Percentiles rank a stretch among this genome's conserved stretches.
Conservation (phyloP, 2,888 invertebrate species). For the Eupithecia pulchellata region DNA sequence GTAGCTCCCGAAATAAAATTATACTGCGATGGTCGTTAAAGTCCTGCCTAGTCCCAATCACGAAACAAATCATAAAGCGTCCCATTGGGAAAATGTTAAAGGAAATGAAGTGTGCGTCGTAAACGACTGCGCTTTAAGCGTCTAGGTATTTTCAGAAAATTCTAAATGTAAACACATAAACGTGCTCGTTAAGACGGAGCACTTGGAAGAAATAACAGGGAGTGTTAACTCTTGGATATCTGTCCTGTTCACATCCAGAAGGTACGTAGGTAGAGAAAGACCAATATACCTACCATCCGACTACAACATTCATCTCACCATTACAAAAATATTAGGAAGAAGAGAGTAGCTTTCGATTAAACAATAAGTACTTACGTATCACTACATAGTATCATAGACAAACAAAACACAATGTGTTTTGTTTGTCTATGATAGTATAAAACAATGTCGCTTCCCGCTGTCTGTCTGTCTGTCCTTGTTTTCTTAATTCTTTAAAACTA, state of each 20-base stretch:
- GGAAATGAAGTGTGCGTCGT: slow-evolving; percentile 49
- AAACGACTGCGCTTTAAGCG: slow-evolving; percentile 45
- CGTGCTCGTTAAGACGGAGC: slow-evolving; percentile 49
- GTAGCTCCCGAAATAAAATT: slow-evolving; percentile 7
- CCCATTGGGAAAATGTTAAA: slow-evolving; percentile 27
- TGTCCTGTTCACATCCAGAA: slow-evolving; percentile 27
- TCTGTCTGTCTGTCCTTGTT: too few species aligned
- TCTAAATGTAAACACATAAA: slow-evolving; percentile 57
- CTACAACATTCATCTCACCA: not conserved
- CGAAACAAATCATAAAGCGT: slow-evolving; percentile 11
- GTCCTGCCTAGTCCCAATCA: slow-evolving; percentile 8
- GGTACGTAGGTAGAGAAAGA: not conserved
- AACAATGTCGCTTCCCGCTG: too few species aligned
- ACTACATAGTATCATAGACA: too few species aligned
- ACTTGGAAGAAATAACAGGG: slow-evolving; percentile 45
- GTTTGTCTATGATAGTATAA: too few species aligned
- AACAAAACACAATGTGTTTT: too few species aligned
- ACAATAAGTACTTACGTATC: not conserved
- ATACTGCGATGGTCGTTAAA: slow-evolving; percentile 13
- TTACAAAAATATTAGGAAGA: not conserved
- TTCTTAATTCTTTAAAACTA: too few species aligned
- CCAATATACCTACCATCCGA: not conserved
- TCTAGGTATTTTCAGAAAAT: slow-evolving; percentile 51
- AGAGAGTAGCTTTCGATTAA: not conserved
- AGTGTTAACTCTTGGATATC: slow-evolving; percentile 43